Conservation (phyloP, 2,797 vertebrate genomes). For the Diceros bicornis region DNA sequence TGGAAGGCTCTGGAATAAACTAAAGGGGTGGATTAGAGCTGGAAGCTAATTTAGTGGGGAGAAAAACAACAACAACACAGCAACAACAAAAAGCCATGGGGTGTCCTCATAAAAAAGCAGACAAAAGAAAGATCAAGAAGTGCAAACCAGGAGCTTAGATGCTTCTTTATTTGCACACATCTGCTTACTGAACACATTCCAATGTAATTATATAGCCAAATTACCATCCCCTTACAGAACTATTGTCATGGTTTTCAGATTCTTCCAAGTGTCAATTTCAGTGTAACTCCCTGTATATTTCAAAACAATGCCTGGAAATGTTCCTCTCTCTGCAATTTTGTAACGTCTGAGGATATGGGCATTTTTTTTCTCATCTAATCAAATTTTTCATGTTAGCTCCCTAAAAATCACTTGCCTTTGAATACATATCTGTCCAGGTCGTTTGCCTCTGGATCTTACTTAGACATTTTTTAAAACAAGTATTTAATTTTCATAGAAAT, state of each 20-base stretch:
- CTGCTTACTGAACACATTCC: constrained; percentile 88
- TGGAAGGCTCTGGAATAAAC: constrained; percentile 54
- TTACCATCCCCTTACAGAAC: constrained; percentile 81
- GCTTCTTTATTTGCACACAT: constrained; percentile 89
- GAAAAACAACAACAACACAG: constrained; percentile 56
- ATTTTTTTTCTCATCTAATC: constrained; percentile 22
- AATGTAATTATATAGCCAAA: constrained; percentile 89
- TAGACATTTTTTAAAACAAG: not conserved
- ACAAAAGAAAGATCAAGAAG: constrained; percentile 85
- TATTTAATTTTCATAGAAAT: not conserved
- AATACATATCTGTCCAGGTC: not conserved
- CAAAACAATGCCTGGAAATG: constrained; percentile 48
- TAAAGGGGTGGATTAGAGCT: not conserved
- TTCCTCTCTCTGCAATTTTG: constrained; percentile 36
- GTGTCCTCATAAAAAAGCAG: constrained; percentile 86
- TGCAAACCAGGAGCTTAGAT: constrained; percentile 79
- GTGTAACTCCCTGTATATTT: constrained; percentile 72
- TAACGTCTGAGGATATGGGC: not conserved
- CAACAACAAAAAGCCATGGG: constrained; percentile 81
- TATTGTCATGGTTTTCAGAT: constrained; percentile 78
- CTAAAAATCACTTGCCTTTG: not conserved
- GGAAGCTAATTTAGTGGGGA: constrained; percentile 80
- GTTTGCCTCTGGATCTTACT: not conserved
- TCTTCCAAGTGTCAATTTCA: constrained; percentile 84
- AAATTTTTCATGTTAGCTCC: constrained; percentile 28